Conservation (phyloP, 53 echinoderm and acorn worm genomes). For the Temnopleurus reevesii region DNA sequence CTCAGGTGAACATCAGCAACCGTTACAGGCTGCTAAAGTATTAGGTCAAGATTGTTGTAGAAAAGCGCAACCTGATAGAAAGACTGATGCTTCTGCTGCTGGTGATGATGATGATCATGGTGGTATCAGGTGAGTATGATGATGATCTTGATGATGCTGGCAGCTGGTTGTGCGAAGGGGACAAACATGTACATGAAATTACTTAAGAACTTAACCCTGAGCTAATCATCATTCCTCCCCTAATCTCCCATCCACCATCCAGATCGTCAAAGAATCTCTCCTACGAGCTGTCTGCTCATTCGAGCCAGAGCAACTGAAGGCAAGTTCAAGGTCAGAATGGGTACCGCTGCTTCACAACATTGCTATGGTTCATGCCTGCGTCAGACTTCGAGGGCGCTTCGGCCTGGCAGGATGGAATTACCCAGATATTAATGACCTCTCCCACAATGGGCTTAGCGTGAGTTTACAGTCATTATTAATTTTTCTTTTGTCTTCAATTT, state of each 20-base stretch:
- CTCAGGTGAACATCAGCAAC: too few relatives aligned
- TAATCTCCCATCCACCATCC: neutral
- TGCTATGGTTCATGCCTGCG: conserved; percentile 88
- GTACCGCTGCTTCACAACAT: conserved; percentile 90
- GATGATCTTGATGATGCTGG: too few relatives aligned
- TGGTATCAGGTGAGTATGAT: too few relatives aligned
- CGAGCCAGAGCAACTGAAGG: conserved; percentile 77
- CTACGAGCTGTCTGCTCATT: conserved; percentile 69
- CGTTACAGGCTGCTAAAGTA: too few relatives aligned
- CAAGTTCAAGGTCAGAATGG: conserved; percentile 82
- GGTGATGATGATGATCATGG: too few relatives aligned
- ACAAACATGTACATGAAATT: too few relatives aligned
- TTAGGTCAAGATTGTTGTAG: too few relatives aligned
- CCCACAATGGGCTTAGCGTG: conserved; percentile 83
- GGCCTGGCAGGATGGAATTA: conserved; percentile 91
- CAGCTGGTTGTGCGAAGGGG: too few relatives aligned
- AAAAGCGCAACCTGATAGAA: too few relatives aligned
- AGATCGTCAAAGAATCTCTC: conserved; percentile 86
- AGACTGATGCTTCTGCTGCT: too few relatives aligned
- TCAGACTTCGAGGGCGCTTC: conserved; percentile 82
- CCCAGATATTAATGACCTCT: conserved; percentile 88
- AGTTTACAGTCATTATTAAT: conserved; percentile 49
- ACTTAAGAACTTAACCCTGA: too few relatives aligned
- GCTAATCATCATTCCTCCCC: too few relatives aligned
- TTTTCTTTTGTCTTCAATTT: neutral